Base-by-base conservation (phyloP, 2,113 vertebrate species). In the Pachycephala philippinensis region DNA sequence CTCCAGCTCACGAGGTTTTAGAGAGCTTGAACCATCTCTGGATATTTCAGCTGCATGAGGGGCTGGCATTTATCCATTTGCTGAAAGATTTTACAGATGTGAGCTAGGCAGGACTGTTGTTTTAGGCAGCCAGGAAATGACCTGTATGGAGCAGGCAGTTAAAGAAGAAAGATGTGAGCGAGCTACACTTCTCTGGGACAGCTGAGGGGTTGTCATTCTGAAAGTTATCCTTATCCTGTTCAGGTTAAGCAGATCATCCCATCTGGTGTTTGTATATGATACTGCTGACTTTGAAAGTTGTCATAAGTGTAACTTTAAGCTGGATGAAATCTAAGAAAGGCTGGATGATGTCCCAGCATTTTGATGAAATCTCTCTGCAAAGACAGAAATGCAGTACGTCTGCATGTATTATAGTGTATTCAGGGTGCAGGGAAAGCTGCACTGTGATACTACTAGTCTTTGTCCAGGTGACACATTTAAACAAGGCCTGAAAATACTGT, bases 51-150 rank as follows among this genome's bases (percentile, higher is more conserved):
- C 69, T 6, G 3, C 72, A 59, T 16, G 75, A 76, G n/a, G 18
- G 50, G 13, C 79, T 95, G 95, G 89, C 91, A 77, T 39, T 7
- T 10, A 30, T 93, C 82, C 92, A 74, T 61, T 33, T 82, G 66
- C 76, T 85, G 54, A 89, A 81, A 95, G 89, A n/a, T 77, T 94
- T 93, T 83, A 72, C 93, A 94, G 94, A 94, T 94, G 84, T 96
- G 79, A 91, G 76, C 56, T 50, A 60, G 40, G 53, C 54, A 68
- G 54, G 54, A 24, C 75, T 97, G 93, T 96, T 97, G 78, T 96
- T 97, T 91, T 70, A 94, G 90, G 95, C 90, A 89, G 66, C 61
- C 63, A 91, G 96, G 93, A 97, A 97, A 84, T 97, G 76, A 82
- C 82, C 87, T 88, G 60, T 76, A 47, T 69, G 57, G 64, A 93